Evolutionary conservation across 2,113 vertebrate genomes (phyloP).

Genomic region (Ramphastos sulfuratus): DNA sequence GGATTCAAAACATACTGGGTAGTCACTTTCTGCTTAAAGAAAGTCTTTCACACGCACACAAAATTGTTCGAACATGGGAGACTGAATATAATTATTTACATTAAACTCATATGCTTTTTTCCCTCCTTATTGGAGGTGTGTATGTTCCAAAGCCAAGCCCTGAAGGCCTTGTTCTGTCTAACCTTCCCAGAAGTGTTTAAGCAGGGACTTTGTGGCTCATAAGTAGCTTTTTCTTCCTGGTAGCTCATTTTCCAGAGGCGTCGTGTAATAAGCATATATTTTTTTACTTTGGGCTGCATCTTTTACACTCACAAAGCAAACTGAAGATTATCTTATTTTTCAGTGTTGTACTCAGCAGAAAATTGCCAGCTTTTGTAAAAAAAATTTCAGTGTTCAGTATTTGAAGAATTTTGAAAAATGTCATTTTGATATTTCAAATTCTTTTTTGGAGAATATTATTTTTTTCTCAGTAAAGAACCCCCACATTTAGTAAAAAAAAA

Average conservation of each 20-base stretch:
- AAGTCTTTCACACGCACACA: not conserved
- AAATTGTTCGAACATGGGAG: not conserved
- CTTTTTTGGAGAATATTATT: not conserved
- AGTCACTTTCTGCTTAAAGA: conserved; percentile 27
- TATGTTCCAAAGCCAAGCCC: conserved; percentile 47
- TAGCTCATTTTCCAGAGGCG: not conserved
- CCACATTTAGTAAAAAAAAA: not conserved
- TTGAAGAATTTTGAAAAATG: not conserved
- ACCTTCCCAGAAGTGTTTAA: not conserved
- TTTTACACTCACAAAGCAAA: not conserved
- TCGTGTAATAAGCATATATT: not conserved
- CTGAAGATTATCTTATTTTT: not conserved
- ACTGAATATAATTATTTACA: conserved; percentile 21
- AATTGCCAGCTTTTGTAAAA: not conserved
- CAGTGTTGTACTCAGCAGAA: not conserved
- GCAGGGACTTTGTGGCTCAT: not conserved
- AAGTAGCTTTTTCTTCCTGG: conserved; percentile 20
- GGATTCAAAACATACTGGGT: not conserved
- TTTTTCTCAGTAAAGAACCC: not conserved
- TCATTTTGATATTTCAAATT: not conserved
- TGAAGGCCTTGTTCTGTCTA: not conserved
- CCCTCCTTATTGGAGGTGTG: not conserved
- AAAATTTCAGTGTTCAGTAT: not conserved
- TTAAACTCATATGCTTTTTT: conserved; percentile 22
- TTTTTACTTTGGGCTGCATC: not conserved